Evolutionary conservation across 2,797 vertebrate genomes (phyloP).

Genomic region (Urophycis tenuis): DNA sequence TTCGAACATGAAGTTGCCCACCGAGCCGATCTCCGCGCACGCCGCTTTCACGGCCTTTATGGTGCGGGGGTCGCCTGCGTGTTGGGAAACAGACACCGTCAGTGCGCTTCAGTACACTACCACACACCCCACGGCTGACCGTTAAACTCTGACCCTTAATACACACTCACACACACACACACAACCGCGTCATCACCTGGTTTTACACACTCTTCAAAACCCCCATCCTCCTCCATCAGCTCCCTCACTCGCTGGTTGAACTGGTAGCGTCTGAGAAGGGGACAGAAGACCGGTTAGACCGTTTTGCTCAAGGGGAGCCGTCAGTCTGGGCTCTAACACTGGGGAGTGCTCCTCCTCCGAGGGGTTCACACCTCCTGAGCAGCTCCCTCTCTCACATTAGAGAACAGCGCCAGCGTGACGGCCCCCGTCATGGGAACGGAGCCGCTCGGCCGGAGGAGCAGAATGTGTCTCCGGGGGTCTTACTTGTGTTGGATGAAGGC

Average conservation of each 20-base stretch:
- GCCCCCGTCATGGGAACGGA: not conserved
- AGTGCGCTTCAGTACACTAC: conserved; percentile 1
- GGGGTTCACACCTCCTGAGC: not conserved
- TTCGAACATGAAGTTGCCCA: conserved; percentile 77
- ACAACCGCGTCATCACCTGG: conserved; percentile 48
- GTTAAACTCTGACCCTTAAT: not conserved
- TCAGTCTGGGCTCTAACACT: not conserved
- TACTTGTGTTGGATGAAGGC: conserved; percentile 77
- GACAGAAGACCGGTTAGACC: not conserved
- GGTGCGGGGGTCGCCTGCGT: conserved; percentile 63
- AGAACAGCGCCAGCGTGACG: not conserved
- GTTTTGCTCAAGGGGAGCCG: not conserved
- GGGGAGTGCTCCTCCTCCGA: not conserved
- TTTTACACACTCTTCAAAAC: conserved; percentile 66
- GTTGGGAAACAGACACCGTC: too few relatives aligned
- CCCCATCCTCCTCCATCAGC: conserved; percentile 61
- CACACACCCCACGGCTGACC: too few relatives aligned
- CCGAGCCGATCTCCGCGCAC: conserved; percentile 73
- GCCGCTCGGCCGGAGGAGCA: not conserved
- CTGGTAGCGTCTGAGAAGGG: conserved; percentile 62
- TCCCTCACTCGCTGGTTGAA: conserved; percentile 64
- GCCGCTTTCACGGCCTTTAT: conserved; percentile 65
- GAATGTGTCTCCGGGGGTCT: conserved; percentile 35
- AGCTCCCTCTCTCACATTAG: not conserved
- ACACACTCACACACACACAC: too few relatives aligned